Evolutionary conservation across 2,797 vertebrate genomes (phyloP).

Genomic region (Protonibea diacanthus): DNA sequence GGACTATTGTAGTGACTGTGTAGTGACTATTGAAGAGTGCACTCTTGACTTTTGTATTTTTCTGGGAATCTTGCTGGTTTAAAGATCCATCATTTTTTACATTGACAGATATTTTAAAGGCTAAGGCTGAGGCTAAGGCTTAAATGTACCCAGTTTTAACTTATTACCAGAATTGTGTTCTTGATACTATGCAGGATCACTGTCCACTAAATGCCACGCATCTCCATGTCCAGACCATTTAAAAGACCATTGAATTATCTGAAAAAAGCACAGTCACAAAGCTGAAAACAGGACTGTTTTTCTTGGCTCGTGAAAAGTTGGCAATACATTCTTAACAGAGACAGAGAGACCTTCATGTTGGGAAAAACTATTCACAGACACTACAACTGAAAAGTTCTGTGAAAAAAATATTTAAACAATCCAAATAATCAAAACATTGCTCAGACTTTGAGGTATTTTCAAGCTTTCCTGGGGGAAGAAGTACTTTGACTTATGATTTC

Average conservation of each 20-base stretch:
- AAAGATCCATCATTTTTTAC: neutral
- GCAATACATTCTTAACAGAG: neutral
- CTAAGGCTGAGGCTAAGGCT: too few relatives aligned
- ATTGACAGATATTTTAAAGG: neutral
- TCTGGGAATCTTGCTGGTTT: neutral
- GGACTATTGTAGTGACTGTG: fast-evolving
- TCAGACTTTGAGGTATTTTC: neutral
- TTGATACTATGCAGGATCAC: neutral
- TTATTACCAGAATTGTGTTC: neutral
- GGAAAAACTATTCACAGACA: neutral
- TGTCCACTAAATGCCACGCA: neutral
- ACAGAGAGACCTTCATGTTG: neutral
- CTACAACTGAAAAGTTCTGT: neutral
- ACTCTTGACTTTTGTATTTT: neutral
- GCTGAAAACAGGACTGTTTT: neutral
- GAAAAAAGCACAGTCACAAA: neutral
- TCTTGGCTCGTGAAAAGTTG: neutral
- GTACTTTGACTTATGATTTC: neutral
- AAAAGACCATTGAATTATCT: neutral
- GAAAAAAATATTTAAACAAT: neutral
- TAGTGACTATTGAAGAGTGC: neutral
- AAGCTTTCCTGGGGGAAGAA: neutral
- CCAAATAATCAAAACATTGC: neutral
- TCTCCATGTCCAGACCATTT: neutral
- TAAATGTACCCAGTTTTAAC: neutral